phyloP scores from a whole-genome alignment of 2,888 invertebrate species.

The Nesidiocoris tenuis region DNA sequence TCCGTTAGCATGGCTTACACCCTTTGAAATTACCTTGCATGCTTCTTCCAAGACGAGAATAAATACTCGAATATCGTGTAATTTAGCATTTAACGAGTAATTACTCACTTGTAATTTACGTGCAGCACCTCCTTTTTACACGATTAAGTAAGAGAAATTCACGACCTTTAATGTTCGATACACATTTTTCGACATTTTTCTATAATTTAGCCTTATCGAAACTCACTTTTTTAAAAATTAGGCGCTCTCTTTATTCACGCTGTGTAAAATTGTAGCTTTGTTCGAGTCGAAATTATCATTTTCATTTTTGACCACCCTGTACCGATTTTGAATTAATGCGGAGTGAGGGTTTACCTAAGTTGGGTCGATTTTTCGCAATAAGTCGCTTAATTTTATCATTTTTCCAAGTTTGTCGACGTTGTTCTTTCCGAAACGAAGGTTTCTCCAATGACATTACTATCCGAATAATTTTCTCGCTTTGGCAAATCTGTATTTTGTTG shows the following conservation, averaged over 20 bases:
- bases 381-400: neutral
- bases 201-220: neutral
- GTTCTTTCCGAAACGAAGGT: too few relatives aligned
- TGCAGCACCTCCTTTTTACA: neutral
- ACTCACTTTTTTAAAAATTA: neutral
- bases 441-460: neutral
- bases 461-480: neutral
- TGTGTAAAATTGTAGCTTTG: conserved; percentile 5
- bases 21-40: neutral
- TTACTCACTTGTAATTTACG: neutral
- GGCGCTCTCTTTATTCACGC: neutral
- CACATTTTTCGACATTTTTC: neutral
- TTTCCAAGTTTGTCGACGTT: neutral
- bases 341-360: conserved; percentile 48
- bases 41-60: neutral
- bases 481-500: neutral
- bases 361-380: conserved; percentile 18
- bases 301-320: conserved; percentile 13
- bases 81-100: neutral
- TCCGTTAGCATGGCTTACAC: conserved; percentile 42
- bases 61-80: neutral
- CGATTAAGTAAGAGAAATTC: neutral
- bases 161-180: neutral
- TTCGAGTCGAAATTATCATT: neutral
- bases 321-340: conserved; percentile 31